Base-by-base conservation (phyloP, 2,797 vertebrate species). In the Myotis planiceps region DNA sequence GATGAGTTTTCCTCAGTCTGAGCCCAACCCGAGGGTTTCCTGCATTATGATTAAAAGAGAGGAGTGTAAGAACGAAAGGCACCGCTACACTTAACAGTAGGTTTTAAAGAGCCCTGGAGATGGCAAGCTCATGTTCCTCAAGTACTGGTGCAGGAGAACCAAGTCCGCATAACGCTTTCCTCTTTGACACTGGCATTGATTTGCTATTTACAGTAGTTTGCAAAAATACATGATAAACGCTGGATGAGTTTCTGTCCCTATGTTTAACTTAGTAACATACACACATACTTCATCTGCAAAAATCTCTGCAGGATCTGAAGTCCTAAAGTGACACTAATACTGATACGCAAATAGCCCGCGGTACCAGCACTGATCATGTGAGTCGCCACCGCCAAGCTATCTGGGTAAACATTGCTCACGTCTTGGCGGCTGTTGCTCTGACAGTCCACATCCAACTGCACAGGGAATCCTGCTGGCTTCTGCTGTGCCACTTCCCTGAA, bases 291-390 rank as follows among this genome's bases (percentile, higher is more conserved):
- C 93, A 89, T 69, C 94, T 93, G 96, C 95, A 97, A 88, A 68
- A 32, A 58, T 47, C 97, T 96, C 69, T 88, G 93, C 97, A 96
- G 78, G 91, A 96, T 85, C 90, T 83, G 97, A 98, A 98, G 97
- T 98, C 97, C 96, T 98, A 98, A 98, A 98, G 98, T 97, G 97
- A 98, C 97, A 96, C 89, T 97, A 98, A 98, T 95, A 98, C 98
- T 98, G 98, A 97, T 95, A 98, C 90, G 97, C 97, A 97, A 97
- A 97, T 97, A 97, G 98, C 96, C 95, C 58, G 95, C 96, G 96
- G 98, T 98, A 93, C 97, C 96, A 96, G 98, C 96, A 96, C 89
- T 92, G 97, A 89, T 80, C 83, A 91, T 1, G 29, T 37, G 39
- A 95, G 87, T 96, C 96, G 6, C 82, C 97, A 55, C 94, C 92